A percentile compares a stretch with the other conserved stretches of the same genome.
phyloP scores from a whole-genome alignment of 35 echinoderm and acorn worm genomes.

The Apostichopus californicus region DNA sequence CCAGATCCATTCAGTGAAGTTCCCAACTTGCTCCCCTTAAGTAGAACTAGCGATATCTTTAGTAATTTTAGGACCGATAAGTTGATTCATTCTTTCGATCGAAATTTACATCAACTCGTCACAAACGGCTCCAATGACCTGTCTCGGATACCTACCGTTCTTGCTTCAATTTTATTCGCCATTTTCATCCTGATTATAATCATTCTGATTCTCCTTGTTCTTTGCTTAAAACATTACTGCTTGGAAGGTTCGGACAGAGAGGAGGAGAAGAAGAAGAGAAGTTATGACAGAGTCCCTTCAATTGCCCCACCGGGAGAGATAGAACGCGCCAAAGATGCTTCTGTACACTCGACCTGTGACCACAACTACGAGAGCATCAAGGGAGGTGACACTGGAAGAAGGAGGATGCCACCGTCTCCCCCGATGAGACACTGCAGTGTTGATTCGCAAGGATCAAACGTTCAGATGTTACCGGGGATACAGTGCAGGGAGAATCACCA shows the following conservation, averaged over 20 bases:
- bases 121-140: background rate
- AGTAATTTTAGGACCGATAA: background rate
- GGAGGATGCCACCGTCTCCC: background rate
- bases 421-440: background rate
- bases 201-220: background rate
- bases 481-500: too few relatives aligned
- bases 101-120: background rate
- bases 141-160: background rate
- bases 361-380: constrained; percentile 29
- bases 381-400: background rate
- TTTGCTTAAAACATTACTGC: constrained; percentile 6
- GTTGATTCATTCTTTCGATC: background rate
- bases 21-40: background rate
- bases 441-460: background rate
- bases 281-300: background rate
- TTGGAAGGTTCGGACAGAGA: background rate
- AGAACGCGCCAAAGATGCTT: background rate
- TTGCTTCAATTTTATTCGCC: background rate
- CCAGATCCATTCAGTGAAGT: background rate
- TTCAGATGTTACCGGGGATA: background rate
- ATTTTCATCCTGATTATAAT: constrained; percentile 15
- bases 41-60: background rate
- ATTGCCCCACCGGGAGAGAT: background rate
- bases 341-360: background rate
- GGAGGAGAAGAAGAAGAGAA: background rate